Base-by-base conservation (phyloP, 2,113 vertebrate species). In the Nannobrachium achirus region DNA sequence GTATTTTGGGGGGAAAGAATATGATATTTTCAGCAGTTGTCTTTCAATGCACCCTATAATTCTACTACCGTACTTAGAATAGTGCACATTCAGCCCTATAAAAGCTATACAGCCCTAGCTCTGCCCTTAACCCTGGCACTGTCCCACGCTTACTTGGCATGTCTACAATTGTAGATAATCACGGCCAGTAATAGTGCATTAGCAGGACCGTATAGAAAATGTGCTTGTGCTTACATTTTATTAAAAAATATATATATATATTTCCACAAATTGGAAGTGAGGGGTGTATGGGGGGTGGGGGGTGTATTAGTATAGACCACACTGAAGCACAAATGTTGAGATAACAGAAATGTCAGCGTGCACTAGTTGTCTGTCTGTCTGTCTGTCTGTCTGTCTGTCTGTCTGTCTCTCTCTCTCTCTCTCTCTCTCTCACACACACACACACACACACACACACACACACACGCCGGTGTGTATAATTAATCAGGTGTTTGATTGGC, bases 401-500 rank as follows among this genome's bases (percentile, higher is more conserved):
- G 10, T 79, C 66, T 66, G 57, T n/a, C n/a, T n/a, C n/a, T n/a
- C n/a, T n/a, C n/a, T n/a, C n/a, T n/a, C n/a, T n/a, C n/a, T n/a
- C n/a, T n/a, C 58, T 50, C 60, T 66, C 52, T 59, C 38, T 39
- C 49, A 46, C 58, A 57, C 63, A 59, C 57, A 83, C 58, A 11
- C 69, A n/a, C 49, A 46, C 58, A 57, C 63, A 59, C 57, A 83
- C 58, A 11, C 69, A n/a, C 49, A 46, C 58, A 57, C 63, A 59
- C 57, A 83, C 58, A 11, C 69, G n/a, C n/a, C n/a, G n/a, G n/a
- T 79, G 73, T 33, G 25, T 73, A 83, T 82, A 78, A 84, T 86
- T 84, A 80, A 88, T 87, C 84, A 80, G 78, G 56, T 81, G 80
- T 83, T 80, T 86, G 84, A 86, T 86, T 87, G 78, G 81, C 63